Conservation (phyloP, 2,888 invertebrate genomes). For the Smittia aterrima region DNA sequence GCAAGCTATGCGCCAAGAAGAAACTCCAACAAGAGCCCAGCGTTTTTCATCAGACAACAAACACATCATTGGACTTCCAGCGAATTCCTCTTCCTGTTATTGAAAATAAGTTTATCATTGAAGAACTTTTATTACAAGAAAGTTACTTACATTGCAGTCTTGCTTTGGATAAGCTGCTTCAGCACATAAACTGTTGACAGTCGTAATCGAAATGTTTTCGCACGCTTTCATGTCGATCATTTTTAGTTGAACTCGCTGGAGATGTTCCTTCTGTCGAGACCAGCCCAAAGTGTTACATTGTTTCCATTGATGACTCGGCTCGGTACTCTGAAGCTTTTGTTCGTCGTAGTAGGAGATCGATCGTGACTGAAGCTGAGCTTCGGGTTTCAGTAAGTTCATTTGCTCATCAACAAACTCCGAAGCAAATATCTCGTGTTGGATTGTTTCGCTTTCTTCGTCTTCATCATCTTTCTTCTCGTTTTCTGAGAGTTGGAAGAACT, state of each 20-base stretch:
- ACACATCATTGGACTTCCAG: constrained; percentile 84
- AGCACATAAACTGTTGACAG: constrained; percentile 78
- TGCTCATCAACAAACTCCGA: constrained; percentile 42
- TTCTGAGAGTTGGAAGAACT: constrained; percentile 51
- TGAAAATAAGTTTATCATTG: background rate
- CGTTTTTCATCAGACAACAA: constrained; percentile 66
- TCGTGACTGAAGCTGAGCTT: constrained; percentile 27
- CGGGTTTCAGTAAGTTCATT: constrained; percentile 26
- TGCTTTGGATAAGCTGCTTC: constrained; percentile 75
- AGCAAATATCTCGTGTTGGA: constrained; percentile 42
- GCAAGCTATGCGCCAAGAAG: constrained; percentile 84
- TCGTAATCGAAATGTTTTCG: constrained; percentile 81
- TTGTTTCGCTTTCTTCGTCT: constrained; percentile 16
- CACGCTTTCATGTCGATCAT: constrained; percentile 76
- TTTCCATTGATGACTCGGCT: constrained; percentile 48
- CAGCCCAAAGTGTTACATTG: constrained; percentile 83
- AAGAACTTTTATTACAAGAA: background rate
- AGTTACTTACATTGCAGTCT: constrained; percentile 76
- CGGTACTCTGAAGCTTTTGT: background rate
- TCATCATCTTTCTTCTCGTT: constrained; percentile 39
- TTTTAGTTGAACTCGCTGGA: constrained; percentile 76
- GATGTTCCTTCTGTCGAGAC: constrained; percentile 77
- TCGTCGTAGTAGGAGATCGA: constrained; percentile 17
- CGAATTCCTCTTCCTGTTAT: constrained; percentile 78
- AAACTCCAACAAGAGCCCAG: constrained; percentile 79